Evolutionary conservation across 23 tunicate species (phyloP), one percentile per base, ranked within the genome.

Genomic region (Styela plicata): DNA sequence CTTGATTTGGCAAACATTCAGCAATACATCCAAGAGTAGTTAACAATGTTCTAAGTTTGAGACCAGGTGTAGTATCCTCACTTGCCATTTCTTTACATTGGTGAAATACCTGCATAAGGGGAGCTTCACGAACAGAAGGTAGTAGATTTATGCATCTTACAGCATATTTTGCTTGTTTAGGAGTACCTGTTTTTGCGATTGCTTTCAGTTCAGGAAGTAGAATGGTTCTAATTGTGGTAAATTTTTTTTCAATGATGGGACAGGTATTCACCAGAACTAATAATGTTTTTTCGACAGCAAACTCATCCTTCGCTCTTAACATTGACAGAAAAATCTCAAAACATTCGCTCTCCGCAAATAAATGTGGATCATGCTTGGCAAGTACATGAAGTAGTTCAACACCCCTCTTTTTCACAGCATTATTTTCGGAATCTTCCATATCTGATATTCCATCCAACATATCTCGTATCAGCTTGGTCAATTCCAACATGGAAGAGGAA

Each of bases 1-100:
- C 88, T 53, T 76, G 68, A 21, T 81, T 89, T 31, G 98, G 98
- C 64, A 93, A 69, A 61, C 82, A 85, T 85, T 88, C 85, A 1
- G 98, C 93, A 20, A 93, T 85, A 79, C 98, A 93, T 17, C 98
- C 98, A 1, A 93, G 74, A 23, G 87, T 63, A 18, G 98, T 88
- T 5, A 93, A 70, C 27, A 78, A 74, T 3, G 93, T 82, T 76
- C 79, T 70, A 80, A 88, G 68, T 29, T 93, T 76, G 0, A 24
- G 25, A 24, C 37, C 53, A 19, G 66, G 81, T 71, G 32, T 36
- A 32, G 73, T 74, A 13, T 77, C 83, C 2, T 74, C 53, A n/a
- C 80, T 36, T 3, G 85, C 93, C 63, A 84, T 31, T 31, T 88
- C 89, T 61, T 88, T 88, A 78, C 92, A 88, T 36, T 83, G 74